Conservation (phyloP, 1,140 invertebrate genomes). For the Papilio glaucus region DNA sequence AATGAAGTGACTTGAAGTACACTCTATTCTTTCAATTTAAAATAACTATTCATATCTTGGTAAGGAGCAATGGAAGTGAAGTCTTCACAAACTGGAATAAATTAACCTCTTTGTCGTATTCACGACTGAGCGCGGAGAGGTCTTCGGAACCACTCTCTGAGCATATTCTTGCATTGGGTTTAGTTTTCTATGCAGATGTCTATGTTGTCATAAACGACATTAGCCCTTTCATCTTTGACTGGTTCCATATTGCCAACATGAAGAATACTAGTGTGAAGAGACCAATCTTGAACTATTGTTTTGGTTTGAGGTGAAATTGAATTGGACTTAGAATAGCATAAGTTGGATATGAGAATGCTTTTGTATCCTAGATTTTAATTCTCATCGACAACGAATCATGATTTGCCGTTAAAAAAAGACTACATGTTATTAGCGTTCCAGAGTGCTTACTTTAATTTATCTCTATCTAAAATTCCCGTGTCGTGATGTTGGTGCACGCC, state of each 20-base stretch:
- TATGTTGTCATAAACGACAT: neutral
- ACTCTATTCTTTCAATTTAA: neutral
- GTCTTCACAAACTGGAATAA: slow-evolving; percentile 5
- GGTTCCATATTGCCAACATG: neutral
- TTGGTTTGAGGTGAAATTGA: neutral
- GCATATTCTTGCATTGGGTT: slow-evolving; percentile 2
- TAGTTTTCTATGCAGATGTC: slow-evolving; percentile 5
- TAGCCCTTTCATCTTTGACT: neutral
- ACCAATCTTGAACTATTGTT: neutral
- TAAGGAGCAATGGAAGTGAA: slow-evolving; percentile 18
- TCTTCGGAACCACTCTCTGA: slow-evolving; percentile 1
- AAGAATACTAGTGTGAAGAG: neutral
- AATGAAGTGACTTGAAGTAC: no score
- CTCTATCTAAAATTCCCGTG: no score
- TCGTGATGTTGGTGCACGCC: no score
- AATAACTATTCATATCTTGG: neutral
- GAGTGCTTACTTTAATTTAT: no score
- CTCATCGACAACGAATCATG: neutral
- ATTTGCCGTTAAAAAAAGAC: no score
- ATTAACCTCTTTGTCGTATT: neutral
- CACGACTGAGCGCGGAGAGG: neutral
- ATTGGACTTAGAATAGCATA: neutral
- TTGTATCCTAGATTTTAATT: neutral
- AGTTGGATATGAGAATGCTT: neutral
- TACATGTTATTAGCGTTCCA: no score